phyloP scores from a whole-genome alignment of 1,140 invertebrate genomes.

The Scaptomyza montana region DNA sequence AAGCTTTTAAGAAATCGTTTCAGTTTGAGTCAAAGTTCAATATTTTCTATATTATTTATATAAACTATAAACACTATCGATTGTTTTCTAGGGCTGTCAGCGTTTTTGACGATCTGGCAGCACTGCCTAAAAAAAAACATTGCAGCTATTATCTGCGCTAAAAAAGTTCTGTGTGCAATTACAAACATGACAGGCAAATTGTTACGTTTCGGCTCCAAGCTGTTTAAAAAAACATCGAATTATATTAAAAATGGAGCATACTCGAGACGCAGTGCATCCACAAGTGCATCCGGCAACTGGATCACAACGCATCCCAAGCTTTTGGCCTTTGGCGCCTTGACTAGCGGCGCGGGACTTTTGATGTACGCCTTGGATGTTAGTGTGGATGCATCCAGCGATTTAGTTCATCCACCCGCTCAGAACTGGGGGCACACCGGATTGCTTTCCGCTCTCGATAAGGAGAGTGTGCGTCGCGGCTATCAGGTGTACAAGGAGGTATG shows the following conservation, averaged over 20 bases:
- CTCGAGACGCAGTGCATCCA: constrained; percentile 13
- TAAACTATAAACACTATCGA: not conserved
- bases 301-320: constrained; percentile 16
- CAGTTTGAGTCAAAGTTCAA: not conserved
- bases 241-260: constrained; percentile 10
- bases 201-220: constrained; percentile 30
- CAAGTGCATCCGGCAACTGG: not conserved
- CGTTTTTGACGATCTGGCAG: not conserved
- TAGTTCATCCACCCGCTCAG: constrained; percentile 91
- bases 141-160: constrained; percentile 7
- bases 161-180: not conserved
- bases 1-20: not conserved
- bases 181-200: constrained; percentile 45
- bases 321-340: constrained; percentile 86
- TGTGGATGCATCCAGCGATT: constrained; percentile 90
- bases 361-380: constrained; percentile 94
- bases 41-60: not conserved
- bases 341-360: constrained; percentile 91
- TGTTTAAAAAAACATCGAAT: constrained; percentile 35
- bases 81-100: not conserved
- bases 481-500: constrained; percentile 99
- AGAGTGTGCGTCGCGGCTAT: constrained; percentile 95
- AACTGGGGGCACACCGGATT: constrained; percentile 92
- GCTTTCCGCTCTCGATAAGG: constrained; percentile 91
- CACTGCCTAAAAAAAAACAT: constrained; percentile 8